Evolutionary conservation across 2,797 vertebrate species (phyloP).

Genomic region (Xiphophorus birchmanni): DNA sequence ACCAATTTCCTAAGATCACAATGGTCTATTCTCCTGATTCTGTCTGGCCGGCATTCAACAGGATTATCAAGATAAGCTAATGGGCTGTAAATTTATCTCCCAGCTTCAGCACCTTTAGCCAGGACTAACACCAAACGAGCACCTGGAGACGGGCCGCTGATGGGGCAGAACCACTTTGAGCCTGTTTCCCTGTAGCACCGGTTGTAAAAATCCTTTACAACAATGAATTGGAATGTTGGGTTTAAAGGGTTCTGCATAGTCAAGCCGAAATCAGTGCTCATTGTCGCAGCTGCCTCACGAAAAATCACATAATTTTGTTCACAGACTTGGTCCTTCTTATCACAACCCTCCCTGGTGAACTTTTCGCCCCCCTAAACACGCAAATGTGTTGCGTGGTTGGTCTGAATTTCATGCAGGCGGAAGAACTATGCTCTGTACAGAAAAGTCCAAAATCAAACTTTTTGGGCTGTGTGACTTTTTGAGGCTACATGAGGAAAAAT

Average conservation of each 20-base stretch:
- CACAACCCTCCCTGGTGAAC: too few relatives aligned
- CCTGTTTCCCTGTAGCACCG: neutral
- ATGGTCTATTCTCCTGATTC: constrained; percentile 19
- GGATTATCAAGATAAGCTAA: neutral
- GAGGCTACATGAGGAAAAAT: neutral
- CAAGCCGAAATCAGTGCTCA: neutral
- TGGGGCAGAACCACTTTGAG: constrained; percentile 38
- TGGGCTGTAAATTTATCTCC: neutral
- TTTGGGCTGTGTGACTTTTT: neutral
- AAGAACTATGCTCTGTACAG: too few relatives aligned
- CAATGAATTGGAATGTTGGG: neutral
- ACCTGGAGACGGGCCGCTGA: constrained; percentile 53
- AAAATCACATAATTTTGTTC: too few relatives aligned
- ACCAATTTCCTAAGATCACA: neutral
- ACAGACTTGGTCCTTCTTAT: too few relatives aligned
- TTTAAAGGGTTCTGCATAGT: neutral
- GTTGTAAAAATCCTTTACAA: neutral
- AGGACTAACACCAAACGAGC: constrained; percentile 43
- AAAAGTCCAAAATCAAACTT: neutral
- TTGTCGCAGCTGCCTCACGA: too few relatives aligned
- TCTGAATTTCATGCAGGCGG: too few relatives aligned
- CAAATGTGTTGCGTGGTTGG: too few relatives aligned
- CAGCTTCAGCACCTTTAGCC: neutral
- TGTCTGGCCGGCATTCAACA: neutral
- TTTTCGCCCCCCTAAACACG: neutral